Evolutionary conservation across 2,797 vertebrate species (phyloP).

Genomic region (Darevskia mixta): DNA sequence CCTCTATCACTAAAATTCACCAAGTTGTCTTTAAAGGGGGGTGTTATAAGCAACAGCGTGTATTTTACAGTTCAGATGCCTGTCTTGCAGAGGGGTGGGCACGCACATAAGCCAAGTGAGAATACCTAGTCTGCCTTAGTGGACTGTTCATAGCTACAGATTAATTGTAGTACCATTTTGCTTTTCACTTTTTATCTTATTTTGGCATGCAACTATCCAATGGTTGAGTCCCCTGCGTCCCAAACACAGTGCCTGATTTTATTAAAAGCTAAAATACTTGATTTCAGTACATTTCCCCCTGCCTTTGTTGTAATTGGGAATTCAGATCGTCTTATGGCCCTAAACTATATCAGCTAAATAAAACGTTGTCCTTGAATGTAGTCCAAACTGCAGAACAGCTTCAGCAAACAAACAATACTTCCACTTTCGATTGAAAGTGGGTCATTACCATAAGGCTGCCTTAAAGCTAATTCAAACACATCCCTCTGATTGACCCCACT

Average conservation of each 20-base stretch:
- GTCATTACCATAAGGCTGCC: background rate
- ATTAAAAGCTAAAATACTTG: slow-evolving; percentile 54
- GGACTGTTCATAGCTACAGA: background rate
- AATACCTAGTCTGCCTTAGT: background rate
- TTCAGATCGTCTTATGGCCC: slow-evolving; percentile 43
- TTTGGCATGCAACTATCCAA: background rate
- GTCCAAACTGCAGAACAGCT: slow-evolving; percentile 4
- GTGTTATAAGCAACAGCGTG: too few relatives aligned
- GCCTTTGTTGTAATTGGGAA: slow-evolving; percentile 49
- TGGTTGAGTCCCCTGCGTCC: slow-evolving; percentile 4
- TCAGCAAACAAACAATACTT: slow-evolving; percentile 14
- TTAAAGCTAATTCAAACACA: slow-evolving; percentile 10
- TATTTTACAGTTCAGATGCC: too few relatives aligned
- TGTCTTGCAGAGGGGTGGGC: too few relatives aligned
- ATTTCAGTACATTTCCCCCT: slow-evolving; percentile 44
- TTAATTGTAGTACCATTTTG: too few relatives aligned
- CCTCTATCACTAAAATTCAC: too few relatives aligned
- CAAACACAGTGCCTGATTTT: slow-evolving; percentile 53
- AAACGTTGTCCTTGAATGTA: slow-evolving; percentile 4
- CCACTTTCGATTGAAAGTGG: slow-evolving; percentile 27
- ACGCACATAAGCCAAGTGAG: background rate
- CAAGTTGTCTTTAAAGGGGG: too few relatives aligned
- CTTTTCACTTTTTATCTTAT: background rate
- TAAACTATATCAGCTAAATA: slow-evolving; percentile 42
- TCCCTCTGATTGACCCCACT: background rate